A percentile compares a stretch with the other conserved stretches of the same genome.
These are phyloP conservation scores for Penaeus vannamei DNA, from an alignment of 1,140 invertebrate genomes.

Conservation along the genomic window DNA sequence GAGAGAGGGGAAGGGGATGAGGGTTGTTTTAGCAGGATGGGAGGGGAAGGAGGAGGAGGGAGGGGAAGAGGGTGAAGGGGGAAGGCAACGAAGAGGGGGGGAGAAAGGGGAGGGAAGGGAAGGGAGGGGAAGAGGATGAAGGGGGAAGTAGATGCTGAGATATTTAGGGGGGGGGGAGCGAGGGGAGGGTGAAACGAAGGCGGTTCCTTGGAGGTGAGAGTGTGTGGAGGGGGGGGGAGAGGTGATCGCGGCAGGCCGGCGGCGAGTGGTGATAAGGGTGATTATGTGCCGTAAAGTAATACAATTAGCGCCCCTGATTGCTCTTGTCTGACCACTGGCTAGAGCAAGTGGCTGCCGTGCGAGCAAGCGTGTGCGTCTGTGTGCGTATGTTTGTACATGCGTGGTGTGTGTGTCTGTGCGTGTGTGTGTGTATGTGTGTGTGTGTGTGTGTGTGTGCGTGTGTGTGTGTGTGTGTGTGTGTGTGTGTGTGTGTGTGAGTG, in stretches of 20 bases:
- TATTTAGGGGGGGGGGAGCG: neutral
- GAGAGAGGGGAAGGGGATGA: too few species aligned
- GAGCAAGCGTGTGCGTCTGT: constrained; percentile 23
- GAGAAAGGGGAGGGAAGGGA: too few species aligned
- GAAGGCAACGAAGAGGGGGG: too few species aligned
- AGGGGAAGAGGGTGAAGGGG: too few species aligned
- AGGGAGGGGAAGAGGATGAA: too few species aligned
- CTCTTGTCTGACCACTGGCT: constrained; percentile 53
- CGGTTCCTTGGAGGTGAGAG: neutral
- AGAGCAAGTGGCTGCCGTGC: constrained; percentile 16
- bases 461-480: too few species aligned
- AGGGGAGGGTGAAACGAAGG: neutral
- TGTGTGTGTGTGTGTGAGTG: too few species aligned
- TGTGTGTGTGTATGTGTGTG: neutral
- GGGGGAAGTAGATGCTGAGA: neutral
- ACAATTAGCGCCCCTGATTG: constrained; percentile 53
- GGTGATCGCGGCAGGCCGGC: constrained; percentile 13
- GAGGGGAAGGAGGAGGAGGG: too few species aligned
- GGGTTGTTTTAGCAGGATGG: too few species aligned
- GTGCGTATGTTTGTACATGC: neutral
- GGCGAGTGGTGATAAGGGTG: constrained; percentile 52
- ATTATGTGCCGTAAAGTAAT: constrained; percentile 56
- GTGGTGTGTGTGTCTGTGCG: constrained; percentile 30
- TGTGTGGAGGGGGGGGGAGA: neutral
- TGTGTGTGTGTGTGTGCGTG: too few species aligned